Base-by-base conservation (phyloP, 2,888 invertebrate species). In the Polylopha cassiicola region DNA sequence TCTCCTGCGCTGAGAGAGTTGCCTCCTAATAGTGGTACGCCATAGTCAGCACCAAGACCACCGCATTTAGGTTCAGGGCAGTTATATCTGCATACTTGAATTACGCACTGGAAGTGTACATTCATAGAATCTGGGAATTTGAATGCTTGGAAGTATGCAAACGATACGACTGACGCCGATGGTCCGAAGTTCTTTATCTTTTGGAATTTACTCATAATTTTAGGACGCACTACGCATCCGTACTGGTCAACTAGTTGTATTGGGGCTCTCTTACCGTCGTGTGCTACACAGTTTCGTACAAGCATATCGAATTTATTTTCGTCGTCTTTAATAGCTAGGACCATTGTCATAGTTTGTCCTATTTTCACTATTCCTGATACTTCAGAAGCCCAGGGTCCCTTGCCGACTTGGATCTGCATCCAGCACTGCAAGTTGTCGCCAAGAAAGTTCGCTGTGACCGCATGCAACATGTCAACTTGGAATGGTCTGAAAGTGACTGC, bases 91-190 rank as follows among this genome's bases (percentile, higher is more conserved):
- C 97, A 97, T 2, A 97, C 96, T 86, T 97, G 97, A 55, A 97
- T 97, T 24, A 96, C 95, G 70, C 97, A 97, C 74, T 97, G 97
- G 92, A 97, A 97, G 88, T 96, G 96, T 2, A 97, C 97, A 71
- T 97, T 96, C 96, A 97, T 97, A 6, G 95, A 95, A 73, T 97
- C 97, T 1, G 97, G 97, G 90, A 97, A 97, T 78, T 97, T 97
- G 87, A 97, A 97, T 3, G 97, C 97, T 82, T 97, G 96, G 93
- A 97, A 97, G 82, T 97, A 95, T 7, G 97, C 96, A 68, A 96
- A 97, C 34, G 95, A 95, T 8, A 97, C 95, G 2, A 97, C 97
- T 0, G 95, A 95, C 3, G 97, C 97, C 13, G 95, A 95, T 0
- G 95, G 94, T 1, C 97, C 97, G 62, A 97, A 97, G 87, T 97